Base-by-base conservation (phyloP, 2,888 invertebrate genomes). In the Temnothorax ravouxi region DNA sequence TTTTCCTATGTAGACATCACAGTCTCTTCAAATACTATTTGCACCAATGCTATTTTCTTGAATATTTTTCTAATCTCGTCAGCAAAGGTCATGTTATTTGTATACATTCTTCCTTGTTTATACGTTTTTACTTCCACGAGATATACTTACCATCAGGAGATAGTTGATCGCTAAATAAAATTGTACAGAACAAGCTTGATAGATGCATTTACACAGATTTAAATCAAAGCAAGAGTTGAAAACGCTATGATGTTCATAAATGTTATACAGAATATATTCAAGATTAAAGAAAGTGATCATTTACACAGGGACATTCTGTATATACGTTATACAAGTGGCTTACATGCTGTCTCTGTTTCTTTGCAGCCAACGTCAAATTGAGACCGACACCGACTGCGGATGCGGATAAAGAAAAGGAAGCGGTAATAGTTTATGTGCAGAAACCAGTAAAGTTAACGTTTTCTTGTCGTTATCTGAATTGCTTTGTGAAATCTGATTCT, bases 391-490 rank as follows among this genome's bases (percentile, higher is more conserved):
- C 99, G 95, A 99, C 98, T 0, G 97, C 98, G 0, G 97, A 97
- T 88, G 96, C 98, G 44, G 99, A 99, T 94, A 99, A 99, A 92
- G 99, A 99, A 93, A 99, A 99, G 77, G 99, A 99, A 92, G 97
- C 98, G 0, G 99, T 99, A 1, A 96, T 97, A 50, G 99, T 99
- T 91, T 99, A 99, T 93, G 98, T 99, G 98, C 99, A 99, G 93
- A 99, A 99, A 94, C 98, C 99, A 0, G 99, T 99, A 0, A 98
- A 98, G 13, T 96, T 99, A 80, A 99, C 99, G 3, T 99, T 99
- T 95, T 99, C 99, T 59, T 98, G 97, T 94, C 97, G 98, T 93
- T 99, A 99, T 95, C 96, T 99, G 89, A 99, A 99, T 95, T 98
- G 98, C 89, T 99, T 99, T 95, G 98, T 99, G 21, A 99, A 99